Conservation (phyloP, 2,797 vertebrate species). For the Allobates femoralis region DNA sequence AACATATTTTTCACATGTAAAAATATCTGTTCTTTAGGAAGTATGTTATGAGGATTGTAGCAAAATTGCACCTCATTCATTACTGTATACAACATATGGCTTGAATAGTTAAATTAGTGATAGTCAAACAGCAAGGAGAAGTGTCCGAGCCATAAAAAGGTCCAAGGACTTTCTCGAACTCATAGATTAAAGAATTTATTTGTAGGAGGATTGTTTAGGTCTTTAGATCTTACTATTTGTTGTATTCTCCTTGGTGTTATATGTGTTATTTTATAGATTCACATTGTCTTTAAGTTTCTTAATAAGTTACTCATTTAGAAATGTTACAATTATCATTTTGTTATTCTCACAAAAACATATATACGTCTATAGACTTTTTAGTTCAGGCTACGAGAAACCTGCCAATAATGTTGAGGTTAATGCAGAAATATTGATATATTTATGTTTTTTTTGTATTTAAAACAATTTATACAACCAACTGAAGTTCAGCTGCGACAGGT, state of each 20-base stretch:
- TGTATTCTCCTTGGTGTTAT: not conserved
- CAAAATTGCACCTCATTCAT: not conserved
- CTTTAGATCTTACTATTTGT: not conserved
- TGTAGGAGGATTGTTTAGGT: not conserved
- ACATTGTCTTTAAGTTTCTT: not conserved
- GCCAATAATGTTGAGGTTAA: too few relatives aligned
- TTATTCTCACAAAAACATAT: not conserved
- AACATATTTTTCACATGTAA: not conserved
- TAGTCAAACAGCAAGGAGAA: not conserved
- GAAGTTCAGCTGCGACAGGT: slow-evolving; percentile 5
- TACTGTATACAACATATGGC: not conserved
- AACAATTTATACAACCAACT: not conserved
- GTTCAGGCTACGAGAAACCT: not conserved
- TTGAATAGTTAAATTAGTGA: not conserved
- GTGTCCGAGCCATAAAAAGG: not conserved
- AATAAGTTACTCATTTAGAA: too few relatives aligned
- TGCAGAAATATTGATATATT: not conserved
- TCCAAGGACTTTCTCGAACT: not conserved
- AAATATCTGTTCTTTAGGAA: not conserved
- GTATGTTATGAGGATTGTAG: not conserved
- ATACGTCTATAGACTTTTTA: not conserved
- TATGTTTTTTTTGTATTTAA: not conserved
- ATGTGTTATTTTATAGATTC: not conserved
- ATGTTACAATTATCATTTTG: too few relatives aligned
- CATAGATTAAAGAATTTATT: not conserved